Conservation (phyloP, 2,888 invertebrate genomes). For the Dugesia japonica region DNA sequence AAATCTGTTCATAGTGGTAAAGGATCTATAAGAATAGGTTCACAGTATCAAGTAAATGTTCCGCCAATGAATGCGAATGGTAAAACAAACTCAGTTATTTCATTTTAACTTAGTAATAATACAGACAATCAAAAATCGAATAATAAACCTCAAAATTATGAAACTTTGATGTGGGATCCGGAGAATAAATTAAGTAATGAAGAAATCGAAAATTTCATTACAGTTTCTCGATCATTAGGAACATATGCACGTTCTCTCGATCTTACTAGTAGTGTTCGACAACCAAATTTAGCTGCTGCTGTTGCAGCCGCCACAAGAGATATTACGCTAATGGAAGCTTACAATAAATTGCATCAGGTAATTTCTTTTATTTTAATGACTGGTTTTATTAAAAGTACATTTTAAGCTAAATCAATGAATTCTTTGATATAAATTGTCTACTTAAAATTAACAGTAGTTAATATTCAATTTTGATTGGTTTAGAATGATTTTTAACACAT, state of each 20-base stretch:
- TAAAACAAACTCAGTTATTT: too few relatives aligned
- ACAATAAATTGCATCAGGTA: neutral
- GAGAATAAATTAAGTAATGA: constrained; percentile 73
- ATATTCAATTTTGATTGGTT: too few relatives aligned
- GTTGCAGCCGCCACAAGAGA: constrained; percentile 96
- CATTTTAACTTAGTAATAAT: too few relatives aligned
- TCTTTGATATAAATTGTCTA: too few relatives aligned
- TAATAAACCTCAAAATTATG: constrained; percentile 56
- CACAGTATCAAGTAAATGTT: constrained; percentile 87
- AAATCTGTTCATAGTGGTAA: constrained; percentile 95
- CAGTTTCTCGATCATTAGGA: constrained; percentile 61
- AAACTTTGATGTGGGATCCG: constrained; percentile 84
- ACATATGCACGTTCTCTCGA: constrained; percentile 95
- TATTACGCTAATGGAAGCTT: constrained; percentile 62
- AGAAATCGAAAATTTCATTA: constrained; percentile 95
- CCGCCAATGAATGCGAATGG: too few relatives aligned
- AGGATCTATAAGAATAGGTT: constrained; percentile 74
- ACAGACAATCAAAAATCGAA: neutral
- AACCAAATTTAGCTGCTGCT: constrained; percentile 94
- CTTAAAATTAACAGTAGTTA: too few relatives aligned
- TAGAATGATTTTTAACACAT: too few relatives aligned
- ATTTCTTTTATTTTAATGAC: too few relatives aligned
- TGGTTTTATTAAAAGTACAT: too few relatives aligned
- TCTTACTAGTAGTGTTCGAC: constrained; percentile 90
- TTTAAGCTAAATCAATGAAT: too few relatives aligned